Evolutionary conservation across 2,113 vertebrate genomes (phyloP), one percentile per base, ranked within the genome.

Genomic region (Clarias magur): DNA sequence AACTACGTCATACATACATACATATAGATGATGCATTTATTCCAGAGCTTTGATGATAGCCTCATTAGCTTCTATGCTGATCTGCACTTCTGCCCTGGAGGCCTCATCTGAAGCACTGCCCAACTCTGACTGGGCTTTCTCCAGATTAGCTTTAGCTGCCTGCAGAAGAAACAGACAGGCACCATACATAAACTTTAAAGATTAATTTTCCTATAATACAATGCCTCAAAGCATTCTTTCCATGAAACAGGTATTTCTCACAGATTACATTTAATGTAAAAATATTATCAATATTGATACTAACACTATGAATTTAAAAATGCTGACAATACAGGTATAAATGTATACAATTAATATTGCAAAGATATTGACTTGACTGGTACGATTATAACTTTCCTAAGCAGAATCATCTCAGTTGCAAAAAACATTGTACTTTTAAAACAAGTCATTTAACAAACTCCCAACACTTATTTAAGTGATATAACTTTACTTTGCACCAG

Each of bases 1-100:
- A 15, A 7, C 11, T 4, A 13, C 25, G 27, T 3, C 1, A 15
- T 67, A 72, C 27, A 16, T 11, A 84, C 92, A n/a, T 91, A 95
- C 94, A 84, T 67, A 72, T 34, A 68, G 27, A 68, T n/a, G 23
- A 60, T 59, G 16, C 72, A 38, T 89, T 89, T 95, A 99, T 90
- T 99, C 98, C 90, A 99, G 94, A 11, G 97, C 98, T 91, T 99
- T 99, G 54, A 99, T 94, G 6, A 99, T 95, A 30, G 98, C 97
- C 90, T 99, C 98, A 0, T 95, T 97, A 86, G 98, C 96, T 87
- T 99, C 98, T 80, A 99, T 95, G 82, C 93, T 96, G 93, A 99
- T 96, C 92, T 96, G 97, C 78, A 94, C 96, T 91, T 97, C 98
- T 1, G 96, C 97, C 89, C 94, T 95, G 0, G 93, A 89, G 0